Conservation (phyloP, 2,797 vertebrate species). For the Sciaenops ocellatus region DNA sequence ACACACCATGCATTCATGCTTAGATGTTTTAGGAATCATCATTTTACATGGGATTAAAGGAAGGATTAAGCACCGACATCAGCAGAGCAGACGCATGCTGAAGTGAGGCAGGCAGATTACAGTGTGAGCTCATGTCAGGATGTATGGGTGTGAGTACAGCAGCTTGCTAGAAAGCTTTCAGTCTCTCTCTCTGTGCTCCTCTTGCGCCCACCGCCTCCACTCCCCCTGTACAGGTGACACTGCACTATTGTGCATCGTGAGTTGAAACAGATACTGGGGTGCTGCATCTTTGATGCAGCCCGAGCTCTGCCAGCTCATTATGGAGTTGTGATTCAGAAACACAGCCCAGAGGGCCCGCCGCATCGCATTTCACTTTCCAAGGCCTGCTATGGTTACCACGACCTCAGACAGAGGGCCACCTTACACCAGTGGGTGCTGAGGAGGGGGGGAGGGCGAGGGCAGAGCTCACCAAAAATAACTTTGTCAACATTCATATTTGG, state of each 20-base stretch:
- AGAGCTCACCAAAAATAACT: conserved; percentile 73
- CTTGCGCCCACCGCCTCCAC: conserved; percentile 16
- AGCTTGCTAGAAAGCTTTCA: conserved; percentile 32
- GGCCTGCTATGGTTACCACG: conserved; percentile 86
- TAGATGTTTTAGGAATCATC: not conserved
- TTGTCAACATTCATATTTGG: conserved; percentile 26
- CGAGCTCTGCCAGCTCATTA: conserved; percentile 82
- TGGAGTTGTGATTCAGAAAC: conserved; percentile 87
- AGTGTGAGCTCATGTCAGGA: not conserved
- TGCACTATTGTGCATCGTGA: conserved; percentile 63
- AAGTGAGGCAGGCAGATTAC: not conserved
- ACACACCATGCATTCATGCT: too few species aligned
- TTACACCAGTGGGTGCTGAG: conserved; percentile 70
- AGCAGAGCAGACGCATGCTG: not conserved
- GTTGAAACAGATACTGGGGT: conserved; percentile 81
- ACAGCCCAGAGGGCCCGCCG: conserved; percentile 69
- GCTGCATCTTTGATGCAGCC: conserved; percentile 84
- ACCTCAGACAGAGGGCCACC: conserved; percentile 84
- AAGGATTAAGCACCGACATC: not conserved
- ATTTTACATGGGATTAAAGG: not conserved
- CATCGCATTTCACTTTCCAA: conserved; percentile 89
- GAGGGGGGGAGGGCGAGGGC: not conserved
- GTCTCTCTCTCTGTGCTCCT: conserved; percentile 17
- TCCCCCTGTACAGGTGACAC: conserved; percentile 64
- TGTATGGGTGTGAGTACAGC: conserved; percentile 36